These are phyloP conservation scores for Fulmarus glacialis DNA, from an alignment of 2,113 vertebrate genomes.

Conservation along the genomic window DNA sequence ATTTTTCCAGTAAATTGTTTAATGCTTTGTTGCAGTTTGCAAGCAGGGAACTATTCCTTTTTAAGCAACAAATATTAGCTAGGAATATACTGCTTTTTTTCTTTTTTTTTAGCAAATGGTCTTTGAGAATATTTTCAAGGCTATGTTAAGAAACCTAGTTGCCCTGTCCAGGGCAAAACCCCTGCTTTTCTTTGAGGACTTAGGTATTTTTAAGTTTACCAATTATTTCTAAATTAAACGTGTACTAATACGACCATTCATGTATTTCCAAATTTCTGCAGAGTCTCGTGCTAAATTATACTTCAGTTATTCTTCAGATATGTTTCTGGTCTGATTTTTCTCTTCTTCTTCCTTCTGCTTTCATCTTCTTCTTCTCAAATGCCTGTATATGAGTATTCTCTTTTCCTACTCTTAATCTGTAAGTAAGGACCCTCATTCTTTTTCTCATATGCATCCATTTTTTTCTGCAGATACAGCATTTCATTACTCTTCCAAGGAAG, in stretches of 20 bases:
- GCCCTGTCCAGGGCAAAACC: not conserved
- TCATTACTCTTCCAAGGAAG: not conserved
- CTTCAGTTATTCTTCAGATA: not conserved
- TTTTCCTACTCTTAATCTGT: not conserved
- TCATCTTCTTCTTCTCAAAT: not conserved
- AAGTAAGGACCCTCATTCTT: not conserved
- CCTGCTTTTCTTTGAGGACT: not conserved
- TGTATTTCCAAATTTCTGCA: not conserved
- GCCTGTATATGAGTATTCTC: not conserved
- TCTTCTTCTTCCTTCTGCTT: not conserved
- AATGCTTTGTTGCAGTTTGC: not conserved
- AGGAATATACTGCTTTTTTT: not conserved
- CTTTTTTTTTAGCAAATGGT: not conserved
- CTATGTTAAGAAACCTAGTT: not conserved
- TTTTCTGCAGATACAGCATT: not conserved
- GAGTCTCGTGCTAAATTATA: not conserved
- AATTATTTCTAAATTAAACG: not conserved
- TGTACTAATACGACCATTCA: not conserved
- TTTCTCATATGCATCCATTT: not conserved
- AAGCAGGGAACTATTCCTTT: not conserved
- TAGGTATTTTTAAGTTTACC: not conserved
- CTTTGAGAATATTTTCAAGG: not conserved
- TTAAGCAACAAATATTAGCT: not conserved
- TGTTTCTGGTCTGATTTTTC: not conserved
- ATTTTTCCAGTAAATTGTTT: not conserved